A percentile compares a stretch with the other conserved stretches of the same genome.
These are phyloP conservation scores for Acanthurus leucopareius DNA, from an alignment of 2,797 vertebrate species.

Conservation along the genomic window DNA sequence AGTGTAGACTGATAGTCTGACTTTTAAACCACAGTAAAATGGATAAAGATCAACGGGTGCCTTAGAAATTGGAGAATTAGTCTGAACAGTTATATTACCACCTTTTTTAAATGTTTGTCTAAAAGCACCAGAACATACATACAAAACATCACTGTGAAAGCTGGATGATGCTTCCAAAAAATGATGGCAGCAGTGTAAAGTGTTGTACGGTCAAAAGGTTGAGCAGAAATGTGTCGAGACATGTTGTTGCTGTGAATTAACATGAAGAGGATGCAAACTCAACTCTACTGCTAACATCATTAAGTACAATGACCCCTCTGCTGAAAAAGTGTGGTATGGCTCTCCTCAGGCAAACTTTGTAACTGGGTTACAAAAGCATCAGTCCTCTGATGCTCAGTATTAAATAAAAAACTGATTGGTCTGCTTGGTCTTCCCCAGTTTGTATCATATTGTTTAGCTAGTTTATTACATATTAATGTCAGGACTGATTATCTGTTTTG, in stretches of 20 bases:
- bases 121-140: neutral
- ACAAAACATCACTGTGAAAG: neutral
- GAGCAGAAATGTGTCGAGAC: neutral
- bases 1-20: too few species aligned
- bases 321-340: conserved; percentile 37
- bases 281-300: conserved; percentile 27
- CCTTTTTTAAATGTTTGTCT: neutral
- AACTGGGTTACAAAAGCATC: conserved; percentile 58
- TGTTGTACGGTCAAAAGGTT: neutral
- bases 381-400: conserved; percentile 11
- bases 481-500: conserved; percentile 31
- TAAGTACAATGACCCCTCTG: conserved; percentile 37
- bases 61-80: neutral
- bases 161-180: neutral
- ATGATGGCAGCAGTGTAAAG: neutral
- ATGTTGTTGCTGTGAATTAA: neutral
- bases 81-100: neutral
- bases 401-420: neutral
- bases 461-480: conserved; percentile 18
- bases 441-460: neutral
- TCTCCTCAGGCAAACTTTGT: conserved; percentile 47
- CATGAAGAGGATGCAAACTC: conserved; percentile 3
- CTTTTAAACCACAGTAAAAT: neutral
- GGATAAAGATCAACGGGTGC: neutral
- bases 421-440: neutral